These are phyloP conservation scores for Pseudomyrmex cubaensis DNA, from an alignment of 1,140 invertebrate species.

Conservation along the genomic window DNA sequence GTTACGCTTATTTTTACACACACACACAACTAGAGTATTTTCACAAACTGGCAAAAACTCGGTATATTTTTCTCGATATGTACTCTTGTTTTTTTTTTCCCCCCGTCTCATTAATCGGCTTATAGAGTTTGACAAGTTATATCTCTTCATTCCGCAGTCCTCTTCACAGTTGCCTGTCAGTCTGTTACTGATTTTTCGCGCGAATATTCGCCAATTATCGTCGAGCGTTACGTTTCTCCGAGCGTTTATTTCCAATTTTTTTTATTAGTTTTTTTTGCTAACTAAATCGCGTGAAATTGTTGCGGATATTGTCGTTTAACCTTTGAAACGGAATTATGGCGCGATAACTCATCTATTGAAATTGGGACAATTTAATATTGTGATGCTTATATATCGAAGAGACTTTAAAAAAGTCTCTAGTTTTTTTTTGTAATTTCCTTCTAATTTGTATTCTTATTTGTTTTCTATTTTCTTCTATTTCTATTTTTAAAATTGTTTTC, in stretches of 20 bases:
- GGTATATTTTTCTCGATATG: slow-evolving; percentile 25
- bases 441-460: too few species aligned
- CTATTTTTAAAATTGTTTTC: too few species aligned
- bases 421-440: too few species aligned
- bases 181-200: slow-evolving; percentile 25
- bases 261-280: slow-evolving; percentile 8
- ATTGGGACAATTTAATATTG: background rate
- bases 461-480: too few species aligned
- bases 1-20: background rate
- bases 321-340: background rate
- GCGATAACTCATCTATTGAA: background rate
- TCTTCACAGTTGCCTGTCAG: background rate
- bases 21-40: background rate
- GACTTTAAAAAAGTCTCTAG: background rate
- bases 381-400: background rate
- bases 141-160: slow-evolving; percentile 16
- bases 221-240: background rate
- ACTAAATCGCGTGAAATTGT: background rate
- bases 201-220: slow-evolving; percentile 33
- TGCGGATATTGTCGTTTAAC: background rate
- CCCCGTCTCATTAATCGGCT: slow-evolving; percentile 16
- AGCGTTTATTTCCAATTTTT: slow-evolving; percentile 3
- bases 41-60: slow-evolving; percentile 4
- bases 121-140: slow-evolving; percentile 38
- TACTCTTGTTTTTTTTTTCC: background rate